These are phyloP conservation scores for Xyliphius kryptos DNA, from an alignment of 2,113 vertebrate species.

Conservation along the genomic window DNA sequence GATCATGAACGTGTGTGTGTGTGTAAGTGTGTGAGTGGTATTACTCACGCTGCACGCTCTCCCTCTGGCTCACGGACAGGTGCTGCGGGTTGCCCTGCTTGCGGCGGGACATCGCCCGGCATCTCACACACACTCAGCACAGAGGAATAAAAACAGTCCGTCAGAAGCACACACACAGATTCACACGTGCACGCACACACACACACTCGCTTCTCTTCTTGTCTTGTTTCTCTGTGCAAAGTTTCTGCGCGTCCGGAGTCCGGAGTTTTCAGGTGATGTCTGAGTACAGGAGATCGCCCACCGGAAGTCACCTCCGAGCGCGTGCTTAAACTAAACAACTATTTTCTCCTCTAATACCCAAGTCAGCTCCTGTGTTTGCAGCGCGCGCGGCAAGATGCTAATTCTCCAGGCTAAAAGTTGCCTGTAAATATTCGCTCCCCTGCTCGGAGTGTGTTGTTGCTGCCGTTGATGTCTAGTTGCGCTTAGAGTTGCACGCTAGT, in stretches of 20 bases:
- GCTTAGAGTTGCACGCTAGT: too few relatives aligned
- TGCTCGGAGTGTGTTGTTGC: too few relatives aligned
- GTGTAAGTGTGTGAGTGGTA: background rate
- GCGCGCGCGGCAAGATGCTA: background rate
- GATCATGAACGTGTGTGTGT: background rate
- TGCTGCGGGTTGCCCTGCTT: slow-evolving; percentile 99
- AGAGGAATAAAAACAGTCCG: slow-evolving; percentile 68
- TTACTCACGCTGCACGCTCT: slow-evolving; percentile 88
- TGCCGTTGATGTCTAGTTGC: too few relatives aligned
- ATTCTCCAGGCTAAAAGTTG: background rate
- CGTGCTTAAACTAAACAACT: too few relatives aligned
- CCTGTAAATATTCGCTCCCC: too few relatives aligned
- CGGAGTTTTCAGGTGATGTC: background rate
- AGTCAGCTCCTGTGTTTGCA: too few relatives aligned
- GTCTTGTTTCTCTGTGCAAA: background rate
- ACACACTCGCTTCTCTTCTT: slow-evolving; percentile 3
- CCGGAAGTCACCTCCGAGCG: too few relatives aligned
- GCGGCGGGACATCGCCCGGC: slow-evolving; percentile 99
- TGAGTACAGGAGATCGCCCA: too few relatives aligned
- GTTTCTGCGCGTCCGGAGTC: background rate
- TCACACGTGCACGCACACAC: too few relatives aligned
- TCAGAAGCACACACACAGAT: slow-evolving; percentile 52
- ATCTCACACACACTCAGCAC: slow-evolving; percentile 94
- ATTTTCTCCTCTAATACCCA: background rate
- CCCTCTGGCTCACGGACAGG: slow-evolving; percentile 88